Evolutionary conservation across 2,888 invertebrate genomes (phyloP).

Genomic region (Pherbina coryleti): DNA sequence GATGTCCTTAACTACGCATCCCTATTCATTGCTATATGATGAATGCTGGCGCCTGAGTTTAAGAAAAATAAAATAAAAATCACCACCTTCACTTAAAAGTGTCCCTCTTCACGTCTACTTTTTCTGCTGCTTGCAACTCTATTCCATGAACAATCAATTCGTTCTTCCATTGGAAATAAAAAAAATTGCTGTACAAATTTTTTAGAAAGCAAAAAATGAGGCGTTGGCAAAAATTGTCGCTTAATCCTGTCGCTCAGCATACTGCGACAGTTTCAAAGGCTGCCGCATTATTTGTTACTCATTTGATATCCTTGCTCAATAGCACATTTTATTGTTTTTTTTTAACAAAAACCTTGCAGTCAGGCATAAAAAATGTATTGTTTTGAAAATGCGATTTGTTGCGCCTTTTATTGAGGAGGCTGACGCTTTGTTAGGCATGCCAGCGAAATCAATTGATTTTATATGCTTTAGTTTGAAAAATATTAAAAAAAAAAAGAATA

Average conservation of each 20-base stretch:
- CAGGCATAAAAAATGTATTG: neutral
- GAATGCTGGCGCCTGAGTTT: neutral
- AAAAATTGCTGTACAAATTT: neutral
- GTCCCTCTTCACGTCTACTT: neutral
- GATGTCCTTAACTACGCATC: neutral
- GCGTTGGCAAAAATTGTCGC: neutral
- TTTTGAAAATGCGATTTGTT: conserved; percentile 23
- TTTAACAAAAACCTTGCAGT: neutral
- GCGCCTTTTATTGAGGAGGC: neutral
- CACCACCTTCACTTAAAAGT: neutral
- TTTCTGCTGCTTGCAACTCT: neutral
- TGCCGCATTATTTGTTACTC: neutral
- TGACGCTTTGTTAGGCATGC: neutral
- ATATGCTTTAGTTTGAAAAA: neutral
- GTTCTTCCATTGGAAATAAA: neutral
- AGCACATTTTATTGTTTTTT: neutral
- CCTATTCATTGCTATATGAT: neutral
- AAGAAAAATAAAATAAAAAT: neutral
- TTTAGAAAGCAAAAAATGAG: neutral
- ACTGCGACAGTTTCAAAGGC: neutral
- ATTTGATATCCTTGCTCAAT: neutral
- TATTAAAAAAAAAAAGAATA: no score
- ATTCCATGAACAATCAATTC: conserved; percentile 13
- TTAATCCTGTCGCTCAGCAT: neutral
- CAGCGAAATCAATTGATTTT: neutral